Conservation (phyloP, 2,113 vertebrate genomes). For the Oxyura jamaicensis region DNA sequence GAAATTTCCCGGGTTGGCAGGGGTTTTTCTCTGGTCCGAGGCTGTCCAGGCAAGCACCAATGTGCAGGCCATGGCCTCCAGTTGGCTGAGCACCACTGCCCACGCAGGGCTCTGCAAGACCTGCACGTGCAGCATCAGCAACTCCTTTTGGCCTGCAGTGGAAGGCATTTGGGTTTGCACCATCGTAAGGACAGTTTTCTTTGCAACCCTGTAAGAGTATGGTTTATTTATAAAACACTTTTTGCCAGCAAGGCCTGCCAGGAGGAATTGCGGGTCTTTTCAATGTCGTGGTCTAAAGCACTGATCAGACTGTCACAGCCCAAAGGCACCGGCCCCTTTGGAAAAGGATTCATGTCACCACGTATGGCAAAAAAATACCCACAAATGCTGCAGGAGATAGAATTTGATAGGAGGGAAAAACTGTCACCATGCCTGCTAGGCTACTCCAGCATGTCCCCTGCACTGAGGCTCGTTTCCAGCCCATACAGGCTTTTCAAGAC, state of each 20-base stretch:
- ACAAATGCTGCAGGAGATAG: neutral
- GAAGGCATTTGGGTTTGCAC: neutral
- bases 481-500: slow-evolving; percentile 16
- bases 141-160: neutral
- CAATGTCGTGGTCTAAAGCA: neutral
- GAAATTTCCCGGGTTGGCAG: neutral
- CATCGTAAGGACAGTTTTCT: neutral
- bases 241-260: neutral
- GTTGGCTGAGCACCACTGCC: neutral
- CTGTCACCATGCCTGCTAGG: neutral
- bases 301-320: slow-evolving; percentile 19
- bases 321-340: neutral
- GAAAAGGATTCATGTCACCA: neutral
- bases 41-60: neutral
- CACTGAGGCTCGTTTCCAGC: slow-evolving; percentile 49
- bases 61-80: neutral
- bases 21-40: neutral
- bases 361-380: neutral
- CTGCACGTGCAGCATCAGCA: fast-evolving
- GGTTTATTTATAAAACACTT: neutral
- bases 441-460: neutral
- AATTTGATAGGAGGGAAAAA: neutral
- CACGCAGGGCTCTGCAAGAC: neutral
- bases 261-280: slow-evolving; percentile 21
- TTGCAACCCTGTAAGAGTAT: neutral